Conservation (phyloP, 2,888 invertebrate genomes). For the Lithosia quadra region DNA sequence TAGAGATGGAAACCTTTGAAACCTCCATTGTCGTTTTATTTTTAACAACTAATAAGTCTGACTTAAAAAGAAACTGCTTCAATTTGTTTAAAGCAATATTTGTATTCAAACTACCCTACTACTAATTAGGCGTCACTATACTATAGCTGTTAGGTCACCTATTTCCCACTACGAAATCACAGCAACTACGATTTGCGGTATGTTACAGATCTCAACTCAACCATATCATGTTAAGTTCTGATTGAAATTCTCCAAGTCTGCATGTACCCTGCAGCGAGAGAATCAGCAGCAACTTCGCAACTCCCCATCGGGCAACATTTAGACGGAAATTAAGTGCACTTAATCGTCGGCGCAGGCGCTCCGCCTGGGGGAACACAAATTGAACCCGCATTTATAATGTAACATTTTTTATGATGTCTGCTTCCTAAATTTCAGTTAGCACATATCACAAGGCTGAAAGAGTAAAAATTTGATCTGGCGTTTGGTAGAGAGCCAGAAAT, state of each 20-base stretch:
- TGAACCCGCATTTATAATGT: slow-evolving; percentile 71
- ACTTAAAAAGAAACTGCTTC: too few relatives aligned
- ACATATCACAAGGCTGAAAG: slow-evolving; percentile 48
- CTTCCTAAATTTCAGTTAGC: slow-evolving; percentile 64
- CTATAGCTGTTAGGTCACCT: neutral
- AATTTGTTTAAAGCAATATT: too few relatives aligned
- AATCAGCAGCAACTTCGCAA: slow-evolving; percentile 59
- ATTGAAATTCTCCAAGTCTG: slow-evolving; percentile 42
- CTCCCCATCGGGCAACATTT: slow-evolving; percentile 78
- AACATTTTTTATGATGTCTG: slow-evolving; percentile 64
- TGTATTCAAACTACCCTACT: too few relatives aligned
- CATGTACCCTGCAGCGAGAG: slow-evolving; percentile 37
- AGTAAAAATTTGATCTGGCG: slow-evolving; percentile 9
- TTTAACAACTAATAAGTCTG: too few relatives aligned
- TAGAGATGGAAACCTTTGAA: neutral
- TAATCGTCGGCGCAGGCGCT: slow-evolving; percentile 79
- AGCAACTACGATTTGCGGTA: neutral
- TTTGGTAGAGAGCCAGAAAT: neutral
- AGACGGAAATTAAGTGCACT: slow-evolving; percentile 81
- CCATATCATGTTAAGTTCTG: slow-evolving; percentile 34
- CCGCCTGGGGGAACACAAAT: slow-evolving; percentile 71
- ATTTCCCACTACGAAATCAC: neutral
- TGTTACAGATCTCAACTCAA: slow-evolving; percentile 35
- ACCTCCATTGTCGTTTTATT: too few relatives aligned
- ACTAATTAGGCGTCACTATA: neutral